These are phyloP conservation scores for Aplochiton taeniatus DNA, from an alignment of 2,797 vertebrate species.

Conservation along the genomic window DNA sequence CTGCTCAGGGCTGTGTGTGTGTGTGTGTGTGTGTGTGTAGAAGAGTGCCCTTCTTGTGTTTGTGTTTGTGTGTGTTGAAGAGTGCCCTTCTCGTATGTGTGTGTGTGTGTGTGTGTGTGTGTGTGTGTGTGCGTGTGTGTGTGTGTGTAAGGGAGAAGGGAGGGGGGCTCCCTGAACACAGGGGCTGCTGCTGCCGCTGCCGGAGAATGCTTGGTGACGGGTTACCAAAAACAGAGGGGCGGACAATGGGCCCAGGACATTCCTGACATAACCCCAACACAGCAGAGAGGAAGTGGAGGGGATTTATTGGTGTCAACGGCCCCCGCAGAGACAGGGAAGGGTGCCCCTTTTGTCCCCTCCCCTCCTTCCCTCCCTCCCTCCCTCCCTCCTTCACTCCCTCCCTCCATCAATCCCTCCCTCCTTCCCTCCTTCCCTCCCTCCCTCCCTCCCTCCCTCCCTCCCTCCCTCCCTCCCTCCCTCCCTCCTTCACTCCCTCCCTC, in stretches of 20 bases:
- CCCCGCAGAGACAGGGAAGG: conserved; percentile 66
- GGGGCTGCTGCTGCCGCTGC: conserved; percentile 5
- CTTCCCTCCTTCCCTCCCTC: conserved; percentile 40
- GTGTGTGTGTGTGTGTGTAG: conserved; percentile 41
- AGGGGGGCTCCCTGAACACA: conserved; percentile 35
- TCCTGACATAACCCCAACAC: conserved; percentile 80
- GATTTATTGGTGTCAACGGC: conserved; percentile 78
- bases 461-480: too few relatives aligned
- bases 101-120: conserved; percentile 24
- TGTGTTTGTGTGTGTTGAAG: not conserved
- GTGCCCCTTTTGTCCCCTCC: conserved; percentile 73
- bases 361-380: conserved; percentile 40
- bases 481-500: too few relatives aligned
- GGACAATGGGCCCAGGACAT: conserved; percentile 76
- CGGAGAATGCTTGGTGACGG: conserved; percentile 74
- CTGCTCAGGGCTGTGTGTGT: conserved; percentile 50
- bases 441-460: not conserved
- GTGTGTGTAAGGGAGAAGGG: conserved; percentile 45
- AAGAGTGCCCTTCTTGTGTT: conserved; percentile 55
- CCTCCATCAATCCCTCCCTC: conserved; percentile 16
- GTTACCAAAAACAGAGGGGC: conserved; percentile 76
- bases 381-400: too few relatives aligned
- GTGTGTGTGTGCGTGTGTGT: not conserved
- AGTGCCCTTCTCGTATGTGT: too few relatives aligned
- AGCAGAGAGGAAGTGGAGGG: conserved; percentile 72